Base-by-base conservation (phyloP, 1,140 invertebrate species). In the Aphis gossypii region DNA sequence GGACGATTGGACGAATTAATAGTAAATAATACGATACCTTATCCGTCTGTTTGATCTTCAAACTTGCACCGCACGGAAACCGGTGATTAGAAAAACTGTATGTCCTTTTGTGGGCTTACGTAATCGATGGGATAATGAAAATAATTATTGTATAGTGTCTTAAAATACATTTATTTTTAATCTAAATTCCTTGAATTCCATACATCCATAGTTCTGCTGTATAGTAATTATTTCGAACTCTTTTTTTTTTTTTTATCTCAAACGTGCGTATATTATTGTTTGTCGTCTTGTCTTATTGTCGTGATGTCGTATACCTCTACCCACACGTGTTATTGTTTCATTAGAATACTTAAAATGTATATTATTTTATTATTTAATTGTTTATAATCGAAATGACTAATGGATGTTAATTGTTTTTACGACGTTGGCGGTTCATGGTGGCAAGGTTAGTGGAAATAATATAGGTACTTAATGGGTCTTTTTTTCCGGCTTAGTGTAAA, bases 221-320 rank as follows among this genome's bases (percentile, higher is more conserved):
- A 76, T n/a, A 76, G n/a, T n/a, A n/a, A 76, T 51, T 76, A 76
- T 41, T 84, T 20, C 20, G 44, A 41, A 84, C 41, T 84, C 35
- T 35, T 35, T 84, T 44, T 30, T 86, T 46, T 86, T 25, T 76
- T 84, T 44, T 88, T 88, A 88, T 88, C 86, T 51, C n/a, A 88
- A 51, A 88, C 46, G 46, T 35, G 46, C 18, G 30, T 46, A 86
- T 86, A 86, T 86, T 76, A 76, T 76, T 86, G 38, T 86, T 41
- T 86, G 3, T 86, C 30, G n/a, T 48, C 6, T 88, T 48, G n/a
- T n/a, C 30, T 25, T 23, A 41, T 87, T n/a, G 25, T 46, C 44
- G 30, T 30, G 25, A 68, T n/a, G 30, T 18, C 8, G 30, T 46
- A 30, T 41, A 20, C 11, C 44, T 87, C 60, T 76, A 76, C 14